Evolutionary conservation across 2,888 invertebrate species (phyloP).

Genomic region (Nephrocerus scutellatus): DNA sequence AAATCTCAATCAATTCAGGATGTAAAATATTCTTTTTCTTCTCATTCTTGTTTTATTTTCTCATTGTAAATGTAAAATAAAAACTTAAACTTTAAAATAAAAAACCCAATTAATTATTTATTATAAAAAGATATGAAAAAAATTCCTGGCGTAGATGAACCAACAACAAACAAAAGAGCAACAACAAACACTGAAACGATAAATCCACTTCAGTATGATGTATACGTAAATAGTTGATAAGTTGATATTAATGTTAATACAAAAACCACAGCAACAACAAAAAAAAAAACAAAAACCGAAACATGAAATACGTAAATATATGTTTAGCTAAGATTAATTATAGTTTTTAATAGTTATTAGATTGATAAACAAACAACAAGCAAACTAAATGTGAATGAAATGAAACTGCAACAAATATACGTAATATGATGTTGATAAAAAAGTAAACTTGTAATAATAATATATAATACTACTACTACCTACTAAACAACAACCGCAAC

Average conservation of each 20-base stretch:
- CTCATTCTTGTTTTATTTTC: constrained; percentile 17
- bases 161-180: constrained; percentile 23
- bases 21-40: constrained; percentile 20
- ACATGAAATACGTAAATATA: constrained; percentile 33
- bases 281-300: constrained; percentile 25
- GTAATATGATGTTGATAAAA: no score
- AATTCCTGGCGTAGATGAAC: constrained; percentile 23
- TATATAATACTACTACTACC: constrained; percentile 32
- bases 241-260: constrained; percentile 21
- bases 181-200: constrained; percentile 18
- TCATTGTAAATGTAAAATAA: constrained; percentile 17
- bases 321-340: constrained; percentile 40
- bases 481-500: constrained; percentile 23
- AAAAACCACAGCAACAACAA: constrained; percentile 20
- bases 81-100: constrained; percentile 3
- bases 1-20: constrained; percentile 23
- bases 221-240: constrained; percentile 41
- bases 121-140: constrained; percentile 14
- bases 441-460: constrained; percentile 25
- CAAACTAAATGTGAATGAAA: constrained; percentile 36
- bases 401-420: constrained; percentile 38
- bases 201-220: constrained; percentile 44
- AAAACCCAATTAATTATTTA: constrained; percentile 23
- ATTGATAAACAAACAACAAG: constrained; percentile 18
- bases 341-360: constrained; percentile 33